These are phyloP conservation scores for Passerina amoena DNA, from an alignment of 2,113 vertebrate species.

Conservation along the genomic window DNA sequence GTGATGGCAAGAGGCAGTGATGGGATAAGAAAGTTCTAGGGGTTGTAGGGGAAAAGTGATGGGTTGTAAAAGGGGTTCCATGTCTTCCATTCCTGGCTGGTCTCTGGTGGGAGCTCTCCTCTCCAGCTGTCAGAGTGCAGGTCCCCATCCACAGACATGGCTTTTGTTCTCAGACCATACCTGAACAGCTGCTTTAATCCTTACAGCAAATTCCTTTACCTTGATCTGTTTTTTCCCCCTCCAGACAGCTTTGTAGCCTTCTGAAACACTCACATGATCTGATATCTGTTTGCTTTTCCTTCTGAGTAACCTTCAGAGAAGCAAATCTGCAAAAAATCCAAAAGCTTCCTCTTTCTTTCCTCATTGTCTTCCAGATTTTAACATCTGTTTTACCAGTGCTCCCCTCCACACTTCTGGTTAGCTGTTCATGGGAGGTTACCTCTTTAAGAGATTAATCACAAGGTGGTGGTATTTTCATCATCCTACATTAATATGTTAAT, in stretches of 20 bases:
- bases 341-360: neutral
- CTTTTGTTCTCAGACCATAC: neutral
- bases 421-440: neutral
- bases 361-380: neutral
- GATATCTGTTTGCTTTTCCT: neutral
- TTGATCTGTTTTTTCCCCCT: neutral
- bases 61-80: neutral
- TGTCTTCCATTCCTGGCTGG: accelerated
- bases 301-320: neutral
- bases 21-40: neutral
- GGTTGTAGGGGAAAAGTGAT: neutral
- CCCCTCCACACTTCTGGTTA: neutral
- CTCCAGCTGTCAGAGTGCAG: neutral
- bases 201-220: neutral
- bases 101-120: neutral
- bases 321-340: neutral
- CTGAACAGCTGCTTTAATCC: neutral
- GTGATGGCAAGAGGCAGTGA: neutral
- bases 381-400: neutral
- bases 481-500: neutral
- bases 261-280: neutral
- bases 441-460: neutral
- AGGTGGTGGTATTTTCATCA: neutral
- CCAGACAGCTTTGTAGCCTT: neutral
- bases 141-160: neutral